Evolutionary conservation across 2,797 vertebrate genomes (phyloP).

Genomic region (Acanthornis magna): DNA sequence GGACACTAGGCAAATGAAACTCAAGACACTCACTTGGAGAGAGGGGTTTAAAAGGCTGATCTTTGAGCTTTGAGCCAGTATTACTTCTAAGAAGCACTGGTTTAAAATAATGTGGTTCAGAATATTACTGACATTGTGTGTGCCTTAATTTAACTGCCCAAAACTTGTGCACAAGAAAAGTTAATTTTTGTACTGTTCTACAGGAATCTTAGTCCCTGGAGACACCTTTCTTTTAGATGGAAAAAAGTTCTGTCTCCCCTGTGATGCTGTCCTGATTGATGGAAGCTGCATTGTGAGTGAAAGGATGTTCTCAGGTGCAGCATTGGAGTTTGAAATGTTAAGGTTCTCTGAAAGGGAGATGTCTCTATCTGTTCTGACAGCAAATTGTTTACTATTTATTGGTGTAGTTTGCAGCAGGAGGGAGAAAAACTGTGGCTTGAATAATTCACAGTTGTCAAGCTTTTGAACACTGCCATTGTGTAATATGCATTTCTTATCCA

Average conservation of each 20-base stretch:
- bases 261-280: conserved; percentile 67
- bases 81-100: background rate
- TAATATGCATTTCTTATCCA: background rate
- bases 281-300: conserved; percentile 72
- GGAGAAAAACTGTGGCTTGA: background rate
- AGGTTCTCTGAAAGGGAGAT: background rate
- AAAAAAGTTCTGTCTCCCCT: conserved; percentile 51
- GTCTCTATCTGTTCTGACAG: background rate
- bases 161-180: background rate
- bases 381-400: conserved; percentile 20
- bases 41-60: background rate
- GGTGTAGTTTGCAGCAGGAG: background rate
- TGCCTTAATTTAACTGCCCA: background rate
- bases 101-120: background rate
- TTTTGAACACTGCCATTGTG: background rate
- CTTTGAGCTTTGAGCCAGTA: background rate
- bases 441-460: conserved; percentile 1
- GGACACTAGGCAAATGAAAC: background rate
- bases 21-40: background rate
- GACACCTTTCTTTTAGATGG: conserved; percentile 63
- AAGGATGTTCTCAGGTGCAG: conserved; percentile 74
- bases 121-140: background rate
- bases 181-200: background rate
- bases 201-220: conserved; percentile 70
- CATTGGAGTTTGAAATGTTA: background rate